Evolutionary conservation across 1,140 invertebrate species (phyloP), one percentile per base, ranked within the genome.

Genomic region (Diabrotica undecimpunctata): DNA sequence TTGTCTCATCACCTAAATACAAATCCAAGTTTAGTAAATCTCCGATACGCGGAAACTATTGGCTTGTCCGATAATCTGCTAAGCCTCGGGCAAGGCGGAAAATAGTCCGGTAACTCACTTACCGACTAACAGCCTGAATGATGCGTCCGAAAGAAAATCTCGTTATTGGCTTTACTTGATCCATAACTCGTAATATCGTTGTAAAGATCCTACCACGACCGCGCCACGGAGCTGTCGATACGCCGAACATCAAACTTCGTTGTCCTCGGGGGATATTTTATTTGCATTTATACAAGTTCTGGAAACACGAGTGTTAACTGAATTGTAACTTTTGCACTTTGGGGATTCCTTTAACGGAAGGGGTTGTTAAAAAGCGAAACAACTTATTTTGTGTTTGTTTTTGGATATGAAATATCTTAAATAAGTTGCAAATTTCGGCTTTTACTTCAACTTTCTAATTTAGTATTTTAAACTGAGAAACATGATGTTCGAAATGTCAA

Each of bases 261-360:
- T 46, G n/a, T 46, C 41, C 41, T 8, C n/a, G n/a, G 41, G 41
- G 41, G 41, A 46, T 46, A 46, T 46, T 46, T 46, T 46, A 46
- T 46, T 46, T 46, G 41, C 41, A 46, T 46, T 46, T 46, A 46
- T 46, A 46, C 41, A 46, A 46, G 41, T 46, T 46, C 41, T 46
- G 41, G 41, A 46, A 46, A 46, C 41, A 46, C 2, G n/a, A 46
- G n/a, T 46, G 8, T n/a, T 46, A 46, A 46, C 8, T 46, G 41
- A 46, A 46, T 46, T 46, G 8, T 46, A 46, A 46, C 41, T 46
- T 46, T 46, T 46, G 41, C 41, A 46, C 41, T 46, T 46, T 46
- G 41, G 41, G 41, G 41, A 46, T 46, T 46, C 41, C 25, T 25
- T 25, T 25, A 25, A 25, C 25, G 25, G 25, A 25, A 25, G 25